These are phyloP conservation scores for Rhinoptilus africanus DNA, from an alignment of 2,113 vertebrate species.

Conservation along the genomic window DNA sequence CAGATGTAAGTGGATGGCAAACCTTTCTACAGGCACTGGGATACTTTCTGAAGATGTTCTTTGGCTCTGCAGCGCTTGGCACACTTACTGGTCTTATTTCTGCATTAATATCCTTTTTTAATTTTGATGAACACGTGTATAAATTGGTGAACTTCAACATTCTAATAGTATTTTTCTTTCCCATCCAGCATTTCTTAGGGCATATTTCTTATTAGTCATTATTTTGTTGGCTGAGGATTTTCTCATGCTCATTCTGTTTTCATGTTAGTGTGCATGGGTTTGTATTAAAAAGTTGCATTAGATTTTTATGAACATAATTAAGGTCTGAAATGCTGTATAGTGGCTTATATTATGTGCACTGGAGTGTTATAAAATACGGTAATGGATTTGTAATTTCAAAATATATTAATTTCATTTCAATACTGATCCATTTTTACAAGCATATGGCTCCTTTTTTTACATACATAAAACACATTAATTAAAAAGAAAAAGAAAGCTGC, in stretches of 20 bases:
- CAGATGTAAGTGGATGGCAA: conserved; percentile 90
- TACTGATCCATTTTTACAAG: conserved; percentile 14
- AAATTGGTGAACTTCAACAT: background rate
- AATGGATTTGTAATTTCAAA: conserved; percentile 32
- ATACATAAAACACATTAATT: background rate
- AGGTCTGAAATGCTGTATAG: background rate
- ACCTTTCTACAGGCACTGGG: conserved; percentile 92
- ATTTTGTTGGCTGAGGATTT: background rate
- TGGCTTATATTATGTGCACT: background rate
- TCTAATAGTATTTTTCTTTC: background rate
- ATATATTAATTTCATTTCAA: conserved; percentile 1
- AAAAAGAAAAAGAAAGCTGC: background rate
- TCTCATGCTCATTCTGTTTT: background rate
- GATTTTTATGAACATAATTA: conserved; percentile 17
- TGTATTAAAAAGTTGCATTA: background rate
- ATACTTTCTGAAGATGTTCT: conserved; percentile 99
- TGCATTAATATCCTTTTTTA: conserved; percentile 90
- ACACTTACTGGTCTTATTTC: conserved; percentile 98
- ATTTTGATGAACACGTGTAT: background rate
- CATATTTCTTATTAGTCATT: background rate
- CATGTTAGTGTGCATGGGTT: background rate
- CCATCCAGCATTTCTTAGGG: background rate
- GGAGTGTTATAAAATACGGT: background rate
- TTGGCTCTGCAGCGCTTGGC: conserved; percentile 94
- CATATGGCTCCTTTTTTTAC: background rate